These are phyloP conservation scores for Chondrosia reniformis DNA, from an alignment of 37 sponge, comb jelly and placozoan species.

Conservation along the genomic window DNA sequence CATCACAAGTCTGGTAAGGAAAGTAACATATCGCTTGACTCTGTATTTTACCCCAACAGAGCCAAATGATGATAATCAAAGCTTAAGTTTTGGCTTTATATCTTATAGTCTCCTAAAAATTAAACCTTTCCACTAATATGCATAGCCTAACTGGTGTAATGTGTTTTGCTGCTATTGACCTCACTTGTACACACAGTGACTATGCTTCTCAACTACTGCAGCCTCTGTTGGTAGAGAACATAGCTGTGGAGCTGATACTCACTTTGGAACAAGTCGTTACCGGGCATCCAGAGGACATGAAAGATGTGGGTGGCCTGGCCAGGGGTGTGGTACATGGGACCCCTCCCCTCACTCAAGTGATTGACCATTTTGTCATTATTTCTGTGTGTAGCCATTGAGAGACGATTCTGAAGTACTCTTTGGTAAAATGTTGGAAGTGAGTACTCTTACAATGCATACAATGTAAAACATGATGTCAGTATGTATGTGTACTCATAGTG, in stretches of 20 bases:
- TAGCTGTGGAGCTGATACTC: slow-evolving; percentile 72
- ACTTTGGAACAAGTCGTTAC: slow-evolving; percentile 81
- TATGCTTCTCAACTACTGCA: not conserved
- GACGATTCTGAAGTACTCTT: not conserved
- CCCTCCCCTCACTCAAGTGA: too few relatives aligned
- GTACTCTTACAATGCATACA: not conserved
- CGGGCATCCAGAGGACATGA: slow-evolving; percentile 28
- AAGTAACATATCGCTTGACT: too few relatives aligned
- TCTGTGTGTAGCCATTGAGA: not conserved
- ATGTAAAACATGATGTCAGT: not conserved
- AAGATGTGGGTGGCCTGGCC: too few relatives aligned
- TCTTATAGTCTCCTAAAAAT: too few relatives aligned
- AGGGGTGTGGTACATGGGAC: too few relatives aligned
- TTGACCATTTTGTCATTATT: too few relatives aligned
- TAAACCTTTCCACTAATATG: too few relatives aligned
- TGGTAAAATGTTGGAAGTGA: not conserved
- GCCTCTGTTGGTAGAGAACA: slow-evolving; percentile 89
- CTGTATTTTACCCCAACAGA: too few relatives aligned
- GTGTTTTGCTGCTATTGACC: not conserved
- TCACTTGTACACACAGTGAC: too few relatives aligned
- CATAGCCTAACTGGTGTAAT: too few relatives aligned
- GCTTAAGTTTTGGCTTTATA: too few relatives aligned
- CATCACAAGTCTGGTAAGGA: slow-evolving; percentile 73
- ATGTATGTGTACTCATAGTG: not conserved
- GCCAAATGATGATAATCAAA: too few relatives aligned